These are phyloP conservation scores for Eugnorisma glareosa DNA, from an alignment of 2,888 invertebrate genomes.

Conservation along the genomic window DNA sequence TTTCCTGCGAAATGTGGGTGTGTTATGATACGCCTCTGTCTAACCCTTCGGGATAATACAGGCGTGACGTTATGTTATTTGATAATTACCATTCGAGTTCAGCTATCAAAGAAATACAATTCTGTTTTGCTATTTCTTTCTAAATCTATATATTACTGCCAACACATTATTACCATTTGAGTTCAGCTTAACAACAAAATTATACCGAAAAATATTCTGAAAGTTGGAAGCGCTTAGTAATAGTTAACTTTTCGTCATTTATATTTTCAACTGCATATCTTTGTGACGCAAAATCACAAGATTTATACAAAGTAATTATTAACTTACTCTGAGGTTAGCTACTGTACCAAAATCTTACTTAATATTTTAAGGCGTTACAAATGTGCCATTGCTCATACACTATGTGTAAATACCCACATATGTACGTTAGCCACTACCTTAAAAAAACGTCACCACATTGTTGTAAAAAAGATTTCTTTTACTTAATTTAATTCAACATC, in stretches of 20 bases:
- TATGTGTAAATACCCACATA: not conserved
- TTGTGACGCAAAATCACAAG: slow-evolving; percentile 12
- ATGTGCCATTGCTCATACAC: slow-evolving; percentile 11
- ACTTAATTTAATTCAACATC: not conserved
- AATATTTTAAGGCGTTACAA: slow-evolving; percentile 25
- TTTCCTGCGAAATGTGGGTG: not conserved
- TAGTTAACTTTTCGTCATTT: not conserved
- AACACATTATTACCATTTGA: no score
- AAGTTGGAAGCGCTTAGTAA: slow-evolving; percentile 28
- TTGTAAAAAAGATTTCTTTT: no score
- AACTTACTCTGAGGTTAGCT: not conserved
- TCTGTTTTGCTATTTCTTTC: not conserved
- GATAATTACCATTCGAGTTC: not conserved
- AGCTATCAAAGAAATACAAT: slow-evolving; percentile 8
- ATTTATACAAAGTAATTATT: not conserved
- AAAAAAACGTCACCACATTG: no score
- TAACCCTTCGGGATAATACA: not conserved
- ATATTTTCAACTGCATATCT: not conserved
- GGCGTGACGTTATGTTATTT: not conserved
- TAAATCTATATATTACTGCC: slow-evolving; percentile 35
- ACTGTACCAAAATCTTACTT: slow-evolving; percentile 24
- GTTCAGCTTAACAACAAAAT: no score
- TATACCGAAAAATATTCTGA: not conserved
- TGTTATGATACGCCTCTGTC: not conserved
- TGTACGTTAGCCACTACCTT: slow-evolving; percentile 3